Conservation (phyloP, 1,140 invertebrate species). For the Caerostris extrusa region DNA sequence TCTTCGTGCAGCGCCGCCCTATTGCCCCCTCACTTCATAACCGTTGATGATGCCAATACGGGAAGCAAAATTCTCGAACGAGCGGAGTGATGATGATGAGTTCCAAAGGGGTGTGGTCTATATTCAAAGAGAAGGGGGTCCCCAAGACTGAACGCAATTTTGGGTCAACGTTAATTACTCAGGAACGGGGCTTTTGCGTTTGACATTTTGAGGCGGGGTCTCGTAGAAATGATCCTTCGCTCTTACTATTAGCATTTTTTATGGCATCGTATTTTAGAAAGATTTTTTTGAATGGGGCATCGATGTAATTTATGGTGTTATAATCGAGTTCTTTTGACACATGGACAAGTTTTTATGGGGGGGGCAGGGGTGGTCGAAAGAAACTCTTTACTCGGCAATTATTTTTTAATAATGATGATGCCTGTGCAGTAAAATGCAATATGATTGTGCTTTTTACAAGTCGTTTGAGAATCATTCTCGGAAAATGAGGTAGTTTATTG, state of each 20-base stretch:
- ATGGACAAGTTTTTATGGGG: not conserved
- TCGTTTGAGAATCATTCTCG: no score
- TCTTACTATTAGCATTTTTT: conserved; percentile 68
- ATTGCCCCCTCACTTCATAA: conserved; percentile 25
- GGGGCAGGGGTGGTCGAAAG: not conserved
- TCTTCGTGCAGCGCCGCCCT: not conserved
- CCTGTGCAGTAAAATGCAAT: no score
- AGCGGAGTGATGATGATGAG: conserved; percentile 71
- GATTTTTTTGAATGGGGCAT: conserved; percentile 46
- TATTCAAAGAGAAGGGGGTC: conserved; percentile 59
- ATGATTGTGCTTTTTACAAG: no score
- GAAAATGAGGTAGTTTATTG: no score
- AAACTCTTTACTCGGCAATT: not conserved
- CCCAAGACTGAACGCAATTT: conserved; percentile 45
- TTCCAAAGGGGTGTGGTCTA: conserved; percentile 72
- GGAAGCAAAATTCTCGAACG: conserved; percentile 73
- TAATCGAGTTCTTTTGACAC: conserved; percentile 36
- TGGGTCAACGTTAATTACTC: conserved; percentile 74
- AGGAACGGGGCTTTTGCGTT: conserved; percentile 61
- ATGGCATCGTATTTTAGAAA: conserved; percentile 44
- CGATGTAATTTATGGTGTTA: conserved; percentile 70
- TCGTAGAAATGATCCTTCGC: conserved; percentile 50
- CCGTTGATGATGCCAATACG: conserved; percentile 73
- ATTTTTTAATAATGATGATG: no score
- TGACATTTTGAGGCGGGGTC: conserved; percentile 74